Base-by-base conservation (phyloP, 2,797 vertebrate genomes). In the Anas bernieri region DNA sequence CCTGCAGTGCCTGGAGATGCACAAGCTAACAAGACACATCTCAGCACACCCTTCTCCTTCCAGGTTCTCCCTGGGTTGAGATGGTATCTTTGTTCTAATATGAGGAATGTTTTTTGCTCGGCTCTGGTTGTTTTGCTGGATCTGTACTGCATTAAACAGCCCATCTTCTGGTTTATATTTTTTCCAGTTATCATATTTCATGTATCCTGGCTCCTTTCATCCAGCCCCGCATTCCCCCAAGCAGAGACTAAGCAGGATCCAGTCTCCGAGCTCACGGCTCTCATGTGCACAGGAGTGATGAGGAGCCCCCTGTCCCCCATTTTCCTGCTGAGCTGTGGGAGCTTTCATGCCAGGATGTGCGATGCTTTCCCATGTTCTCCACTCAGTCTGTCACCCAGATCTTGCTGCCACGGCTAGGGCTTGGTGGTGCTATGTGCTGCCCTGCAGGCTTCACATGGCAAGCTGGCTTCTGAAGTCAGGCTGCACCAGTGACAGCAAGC, bases 111-210 rank as follows among this genome's bases (percentile, higher is more conserved):
- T 77, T 95, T 95, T 78, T 92, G 86, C 85, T 90, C 15, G 0
- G 54, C 68, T 78, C 86, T 66, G 81, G 54, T 87, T 90, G 43
- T 93, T 88, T 86, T 92, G 48, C 67, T 90, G 93, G 93, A 63
- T 94, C 94, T 95, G 94, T 17, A 85, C 75, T 48, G 43, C 88
- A 93, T 96, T 96, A 97, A 92, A 85, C 46, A 91, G 68, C 64
- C 86, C 93, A 92, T 94, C 96, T 85, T 93, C 94, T 94, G 91
- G 94, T 96, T 95, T 96, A 70, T 96, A 83, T 96, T 96, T 96
- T 94, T 95, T 94, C 95, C 95, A 95, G 93, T 95, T 94, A 94
- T 94, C 78, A 0, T 93, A 69, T 94, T 97, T 96, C 95, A 92
- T n/a, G 76, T 85, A 66, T 83, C 76, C 95, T 93, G 92, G 81